A percentile compares a stretch with the other conserved stretches of the same genome.
phyloP scores from a whole-genome alignment of 2,888 invertebrate species.

The Belgica antarctica region DNA sequence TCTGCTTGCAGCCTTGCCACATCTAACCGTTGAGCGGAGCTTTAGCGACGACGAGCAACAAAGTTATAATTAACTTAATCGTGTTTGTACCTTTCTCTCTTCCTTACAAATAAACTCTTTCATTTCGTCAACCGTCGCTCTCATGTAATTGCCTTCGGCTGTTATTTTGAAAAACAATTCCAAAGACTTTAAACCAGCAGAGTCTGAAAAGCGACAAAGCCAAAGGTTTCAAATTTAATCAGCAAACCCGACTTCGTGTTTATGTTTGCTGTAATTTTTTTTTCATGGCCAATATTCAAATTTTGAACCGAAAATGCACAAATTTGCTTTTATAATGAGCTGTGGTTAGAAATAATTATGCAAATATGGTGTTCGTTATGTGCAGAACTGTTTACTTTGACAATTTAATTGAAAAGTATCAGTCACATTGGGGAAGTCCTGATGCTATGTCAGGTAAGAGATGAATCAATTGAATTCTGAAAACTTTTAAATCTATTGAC shows the following conservation, averaged over 20 bases:
- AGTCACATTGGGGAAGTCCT: too few species aligned
- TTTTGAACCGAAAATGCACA: slow-evolving; percentile 6
- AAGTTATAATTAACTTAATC: slow-evolving; percentile 18
- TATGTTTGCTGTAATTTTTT: neutral
- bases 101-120: neutral
- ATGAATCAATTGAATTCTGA: too few species aligned
- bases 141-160: neutral
- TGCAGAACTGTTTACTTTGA: too few species aligned
- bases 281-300: neutral
- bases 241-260: slow-evolving; percentile 12
- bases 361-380: too few species aligned
- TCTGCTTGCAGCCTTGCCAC: neutral
- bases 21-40: neutral
- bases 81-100: neutral
- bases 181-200: neutral
- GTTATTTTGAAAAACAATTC: neutral
- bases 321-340: too few species aligned
- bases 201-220: neutral
- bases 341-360: slow-evolving; percentile 6
- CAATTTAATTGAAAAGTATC: too few species aligned
- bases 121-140: neutral
- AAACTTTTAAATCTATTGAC: too few species aligned
- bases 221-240: slow-evolving; percentile 9
- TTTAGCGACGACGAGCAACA: too few species aligned
- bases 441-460: too few species aligned